Evolutionary conservation across 2,888 invertebrate species (phyloP), one percentile per base, ranked within the genome.

Genomic region (Zaprionus obscuricornis): DNA sequence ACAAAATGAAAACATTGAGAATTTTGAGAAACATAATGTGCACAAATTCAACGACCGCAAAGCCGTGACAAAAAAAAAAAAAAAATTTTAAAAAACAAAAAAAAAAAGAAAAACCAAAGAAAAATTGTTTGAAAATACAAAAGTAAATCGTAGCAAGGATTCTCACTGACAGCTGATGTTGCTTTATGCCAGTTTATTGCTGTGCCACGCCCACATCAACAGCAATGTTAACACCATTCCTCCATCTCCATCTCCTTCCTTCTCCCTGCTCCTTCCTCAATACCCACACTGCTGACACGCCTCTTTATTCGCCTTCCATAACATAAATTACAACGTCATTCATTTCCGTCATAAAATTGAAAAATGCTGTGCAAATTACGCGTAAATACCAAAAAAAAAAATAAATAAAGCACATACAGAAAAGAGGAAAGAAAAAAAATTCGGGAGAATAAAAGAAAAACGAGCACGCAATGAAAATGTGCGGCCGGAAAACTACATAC

Each of bases 331-430:
- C 77, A 57, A 55, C 74, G 66, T 72, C 86, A 85, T 72, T 66
- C 85, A 79, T 81, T 81, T 81, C 81, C 81, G 84, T 47, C 85
- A 81, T 85, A 84, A 81, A 81, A 81, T 86, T 85, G 86, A 86
- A 84, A 84, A 85, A 79, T 83, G 76, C 58, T 84, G 81, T 79
- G 73, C 73, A 81, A 84, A 81, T 84, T 79, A 79, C 81, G 69
- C 81, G 81, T 68, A 79, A 84, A 78, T 77, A 68, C 56, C 51
- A 59, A 68, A 59, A 29, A 49, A 45, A 33, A 34, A 36, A 55
- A 42, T 34, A 68, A 40, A 16, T 7, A 27, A 46, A 54, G 33
- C 13, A 22, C 4, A 22, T 7, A 36, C 13, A 26, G 11, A 14
- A 4, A 18, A 11, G 1, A 17, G 8, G 17, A 16, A 46, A 49